Conservation (phyloP, 35 echinoderm and acorn worm genomes). For the Eucidaris tribuloides region DNA sequence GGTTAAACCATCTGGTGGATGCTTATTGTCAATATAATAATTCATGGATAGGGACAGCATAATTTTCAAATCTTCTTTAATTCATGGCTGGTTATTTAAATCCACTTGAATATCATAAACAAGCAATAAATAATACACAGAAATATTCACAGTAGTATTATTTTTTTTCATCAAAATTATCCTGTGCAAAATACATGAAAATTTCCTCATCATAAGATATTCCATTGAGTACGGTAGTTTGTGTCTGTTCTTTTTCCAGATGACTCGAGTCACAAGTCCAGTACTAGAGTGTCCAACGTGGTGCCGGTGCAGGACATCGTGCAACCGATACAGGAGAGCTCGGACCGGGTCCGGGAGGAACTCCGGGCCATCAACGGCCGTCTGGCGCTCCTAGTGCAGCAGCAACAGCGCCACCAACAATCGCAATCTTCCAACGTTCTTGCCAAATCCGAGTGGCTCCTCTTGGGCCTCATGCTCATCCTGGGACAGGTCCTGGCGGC, state of each 20-base stretch:
- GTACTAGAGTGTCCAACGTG: neutral
- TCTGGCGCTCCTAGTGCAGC: conserved; percentile 62
- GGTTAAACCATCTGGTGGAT: too few species aligned
- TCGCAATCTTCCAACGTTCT: neutral
- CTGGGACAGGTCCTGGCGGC: conserved; percentile 68
- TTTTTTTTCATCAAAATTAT: neutral
- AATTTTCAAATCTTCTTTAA: neutral
- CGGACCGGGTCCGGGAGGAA: conserved; percentile 60
- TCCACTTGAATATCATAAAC: neutral
- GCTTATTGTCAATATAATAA: too few species aligned
- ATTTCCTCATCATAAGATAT: neutral
- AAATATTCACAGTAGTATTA: neutral
- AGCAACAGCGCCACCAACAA: conserved; percentile 23
- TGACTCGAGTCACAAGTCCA: conserved; percentile 27
- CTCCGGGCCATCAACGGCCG: conserved; percentile 72
- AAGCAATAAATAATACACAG: neutral
- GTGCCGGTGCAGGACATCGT: conserved; percentile 13
- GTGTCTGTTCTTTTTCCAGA: neutral
- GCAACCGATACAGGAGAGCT: conserved; percentile 45
- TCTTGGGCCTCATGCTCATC: conserved; percentile 51
- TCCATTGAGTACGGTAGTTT: neutral
- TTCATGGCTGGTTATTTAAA: neutral
- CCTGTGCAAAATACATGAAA: neutral
- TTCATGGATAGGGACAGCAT: too few species aligned
- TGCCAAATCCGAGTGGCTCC: conserved; percentile 58